Percentiles rank a stretch among this genome's conserved stretches.
Conservation (phyloP, 2,888 invertebrate genomes). For the Melolontha melolontha region DNA sequence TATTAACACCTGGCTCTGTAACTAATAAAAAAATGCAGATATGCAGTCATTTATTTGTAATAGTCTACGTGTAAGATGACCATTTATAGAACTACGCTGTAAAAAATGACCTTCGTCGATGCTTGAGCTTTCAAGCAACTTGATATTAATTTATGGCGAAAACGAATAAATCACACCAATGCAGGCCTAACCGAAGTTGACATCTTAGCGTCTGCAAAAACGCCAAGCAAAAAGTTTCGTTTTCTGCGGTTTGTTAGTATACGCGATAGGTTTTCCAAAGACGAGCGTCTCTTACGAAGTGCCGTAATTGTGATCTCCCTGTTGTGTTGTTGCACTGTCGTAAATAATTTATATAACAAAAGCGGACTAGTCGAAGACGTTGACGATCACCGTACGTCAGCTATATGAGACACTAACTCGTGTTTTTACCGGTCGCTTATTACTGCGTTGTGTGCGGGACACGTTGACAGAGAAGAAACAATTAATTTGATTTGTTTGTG, state of each 20-base stretch:
- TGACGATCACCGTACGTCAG: constrained; percentile 39
- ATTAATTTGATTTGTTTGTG: constrained; percentile 56
- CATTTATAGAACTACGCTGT: too few species aligned
- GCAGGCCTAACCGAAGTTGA: too few species aligned
- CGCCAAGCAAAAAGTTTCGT: too few species aligned
- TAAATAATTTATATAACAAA: constrained; percentile 35
- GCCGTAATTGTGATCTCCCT: too few species aligned
- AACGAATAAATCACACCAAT: constrained; percentile 15
- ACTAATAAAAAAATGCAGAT: too few species aligned
- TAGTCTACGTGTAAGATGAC: too few species aligned
- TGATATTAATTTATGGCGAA: constrained; percentile 22
- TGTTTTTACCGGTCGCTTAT: constrained; percentile 53
- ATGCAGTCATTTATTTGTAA: too few species aligned
- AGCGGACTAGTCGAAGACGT: constrained; percentile 16
- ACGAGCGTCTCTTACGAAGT: too few species aligned
- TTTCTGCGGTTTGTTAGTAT: too few species aligned
- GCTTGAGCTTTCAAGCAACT: constrained; percentile 24
- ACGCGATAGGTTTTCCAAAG: too few species aligned
- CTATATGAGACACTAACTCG: constrained; percentile 52
- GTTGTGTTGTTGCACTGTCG: constrained; percentile 3
- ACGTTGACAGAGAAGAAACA: constrained; percentile 50
- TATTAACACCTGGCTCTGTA: too few species aligned
- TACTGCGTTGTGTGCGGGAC: constrained; percentile 50
- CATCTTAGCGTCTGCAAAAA: too few species aligned
- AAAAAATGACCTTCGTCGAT: constrained; percentile 17